Evolutionary conservation across 2,888 invertebrate genomes (phyloP).

Genomic region (Drosophila longiperda): DNA sequence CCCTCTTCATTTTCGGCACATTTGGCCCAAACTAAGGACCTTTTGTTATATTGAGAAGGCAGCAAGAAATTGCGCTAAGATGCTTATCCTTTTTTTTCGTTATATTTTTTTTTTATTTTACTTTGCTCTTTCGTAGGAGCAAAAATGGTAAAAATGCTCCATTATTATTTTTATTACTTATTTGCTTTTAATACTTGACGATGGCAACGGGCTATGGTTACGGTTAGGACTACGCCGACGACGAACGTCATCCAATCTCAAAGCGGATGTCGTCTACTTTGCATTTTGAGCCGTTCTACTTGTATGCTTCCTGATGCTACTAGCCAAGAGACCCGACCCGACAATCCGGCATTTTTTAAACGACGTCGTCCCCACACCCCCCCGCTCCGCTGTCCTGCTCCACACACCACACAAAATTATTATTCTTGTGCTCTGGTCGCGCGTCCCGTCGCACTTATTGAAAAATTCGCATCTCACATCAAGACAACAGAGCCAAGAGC

Average conservation of each 20-base stretch:
- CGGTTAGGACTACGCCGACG: conserved; percentile 10
- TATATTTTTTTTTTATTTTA: conserved; percentile 29
- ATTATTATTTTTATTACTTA: conserved; percentile 81
- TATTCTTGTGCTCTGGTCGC: conserved; percentile 58
- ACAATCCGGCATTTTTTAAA: conserved; percentile 78
- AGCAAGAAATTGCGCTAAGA: conserved; percentile 81
- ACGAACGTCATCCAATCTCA: conserved; percentile 79
- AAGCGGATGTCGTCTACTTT: conserved; percentile 81
- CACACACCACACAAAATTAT: conserved; percentile 60
- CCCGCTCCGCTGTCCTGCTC: conserved; percentile 13
- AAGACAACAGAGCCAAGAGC: conserved; percentile 17
- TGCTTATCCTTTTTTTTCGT: conserved; percentile 76
- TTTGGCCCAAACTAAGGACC: conserved; percentile 79
- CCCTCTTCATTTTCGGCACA: conserved; percentile 72
- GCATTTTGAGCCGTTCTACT: conserved; percentile 81
- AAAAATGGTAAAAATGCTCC: conserved; percentile 80
- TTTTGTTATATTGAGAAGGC: conserved; percentile 81
- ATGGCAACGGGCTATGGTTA: conserved; percentile 49
- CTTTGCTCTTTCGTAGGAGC: conserved; percentile 64
- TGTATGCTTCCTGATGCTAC: conserved; percentile 76
- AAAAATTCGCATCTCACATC: conserved; percentile 75
- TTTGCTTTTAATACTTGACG: conserved; percentile 81
- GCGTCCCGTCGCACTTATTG: conserved; percentile 72
- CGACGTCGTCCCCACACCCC: conserved; percentile 55
- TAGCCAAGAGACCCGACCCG: conserved; percentile 44